Conservation (phyloP, 2,888 invertebrate genomes). For the Lithodes maja region DNA sequence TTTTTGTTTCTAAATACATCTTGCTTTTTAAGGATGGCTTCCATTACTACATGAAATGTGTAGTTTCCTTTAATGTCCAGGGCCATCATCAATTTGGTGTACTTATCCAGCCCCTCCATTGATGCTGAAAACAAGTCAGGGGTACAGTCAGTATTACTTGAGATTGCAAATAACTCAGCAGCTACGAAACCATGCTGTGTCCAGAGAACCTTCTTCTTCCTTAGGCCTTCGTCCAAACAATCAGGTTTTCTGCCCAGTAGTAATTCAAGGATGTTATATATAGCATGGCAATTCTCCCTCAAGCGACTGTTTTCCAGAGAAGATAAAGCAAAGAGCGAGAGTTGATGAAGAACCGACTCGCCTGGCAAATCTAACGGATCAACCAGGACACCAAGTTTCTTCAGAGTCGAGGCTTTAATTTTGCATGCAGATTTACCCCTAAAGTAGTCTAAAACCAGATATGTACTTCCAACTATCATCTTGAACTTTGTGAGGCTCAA, state of each 20-base stretch:
- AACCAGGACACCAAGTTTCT: slow-evolving; percentile 29
- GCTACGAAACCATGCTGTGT: slow-evolving; percentile 37
- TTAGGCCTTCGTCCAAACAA: neutral
- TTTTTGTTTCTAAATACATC: neutral
- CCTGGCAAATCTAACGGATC: neutral
- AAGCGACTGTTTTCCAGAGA: neutral
- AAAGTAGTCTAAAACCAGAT: neutral
- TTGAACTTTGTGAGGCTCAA: slow-evolving; percentile 16
- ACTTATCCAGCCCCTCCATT: slow-evolving; percentile 34
- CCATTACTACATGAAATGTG: neutral
- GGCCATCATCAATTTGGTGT: slow-evolving; percentile 16
- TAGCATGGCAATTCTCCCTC: slow-evolving; percentile 6
- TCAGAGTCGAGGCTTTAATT: neutral
- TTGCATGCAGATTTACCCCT: neutral
- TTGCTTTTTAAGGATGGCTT: slow-evolving; percentile 24
- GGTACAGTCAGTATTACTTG: slow-evolving; percentile 21
- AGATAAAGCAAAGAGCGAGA: neutral
- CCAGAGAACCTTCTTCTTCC: slow-evolving; percentile 13
- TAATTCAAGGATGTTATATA: slow-evolving; percentile 41
- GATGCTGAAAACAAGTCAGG: slow-evolving; percentile 44
- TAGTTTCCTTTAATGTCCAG: slow-evolving; percentile 11
- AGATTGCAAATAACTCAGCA: slow-evolving; percentile 26
- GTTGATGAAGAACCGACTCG: slow-evolving; percentile 24
- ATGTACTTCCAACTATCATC: slow-evolving; percentile 23
- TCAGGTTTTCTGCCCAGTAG: too few relatives aligned